A percentile compares a stretch with the other conserved stretches of the same genome.
phyloP scores from a whole-genome alignment of 1,140 invertebrate species.

The Drosophila rhopaloa region DNA sequence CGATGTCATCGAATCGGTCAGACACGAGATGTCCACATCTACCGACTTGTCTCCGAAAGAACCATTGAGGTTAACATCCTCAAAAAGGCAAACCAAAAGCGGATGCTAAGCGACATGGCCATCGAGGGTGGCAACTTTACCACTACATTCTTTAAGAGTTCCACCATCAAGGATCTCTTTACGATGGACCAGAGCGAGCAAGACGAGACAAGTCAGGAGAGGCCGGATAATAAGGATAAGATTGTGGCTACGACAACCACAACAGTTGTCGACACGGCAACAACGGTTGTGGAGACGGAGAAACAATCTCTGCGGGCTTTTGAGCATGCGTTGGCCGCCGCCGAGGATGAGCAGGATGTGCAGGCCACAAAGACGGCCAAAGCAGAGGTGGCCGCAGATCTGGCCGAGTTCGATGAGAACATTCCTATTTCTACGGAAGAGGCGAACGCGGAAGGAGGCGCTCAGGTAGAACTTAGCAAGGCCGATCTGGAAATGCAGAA shows the following conservation, averaged over 20 bases:
- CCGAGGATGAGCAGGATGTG: constrained; percentile 97
- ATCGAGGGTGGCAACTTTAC: constrained; percentile 99
- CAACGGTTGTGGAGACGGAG: constrained; percentile 79
- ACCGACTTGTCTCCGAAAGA: constrained; percentile 96
- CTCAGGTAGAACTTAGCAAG: constrained; percentile 89
- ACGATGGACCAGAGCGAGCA: constrained; percentile 90
- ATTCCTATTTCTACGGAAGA: constrained; percentile 92
- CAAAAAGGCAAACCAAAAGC: constrained; percentile 99
- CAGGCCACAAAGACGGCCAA: constrained; percentile 95
- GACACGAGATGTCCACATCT: constrained; percentile 99
- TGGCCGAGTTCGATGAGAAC: constrained; percentile 98
- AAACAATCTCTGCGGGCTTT: constrained; percentile 89
- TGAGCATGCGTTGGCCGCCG: constrained; percentile 94
- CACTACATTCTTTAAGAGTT: constrained; percentile 97
- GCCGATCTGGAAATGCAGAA: constrained; percentile 93
- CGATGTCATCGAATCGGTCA: constrained; percentile 99
- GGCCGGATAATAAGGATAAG: constrained; percentile 52
- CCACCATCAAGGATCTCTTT: constrained; percentile 97
- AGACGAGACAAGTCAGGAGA: constrained; percentile 85
- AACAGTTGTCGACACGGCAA: not conserved
- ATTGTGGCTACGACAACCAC: constrained; percentile 40
- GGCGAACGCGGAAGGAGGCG: constrained; percentile 86
- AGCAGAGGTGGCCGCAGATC: constrained; percentile 96
- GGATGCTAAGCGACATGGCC: constrained; percentile 97
- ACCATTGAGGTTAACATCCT: constrained; percentile 99